Evolutionary conservation across 1,140 invertebrate genomes (phyloP).

Genomic region (Bilobella aurantiaca): DNA sequence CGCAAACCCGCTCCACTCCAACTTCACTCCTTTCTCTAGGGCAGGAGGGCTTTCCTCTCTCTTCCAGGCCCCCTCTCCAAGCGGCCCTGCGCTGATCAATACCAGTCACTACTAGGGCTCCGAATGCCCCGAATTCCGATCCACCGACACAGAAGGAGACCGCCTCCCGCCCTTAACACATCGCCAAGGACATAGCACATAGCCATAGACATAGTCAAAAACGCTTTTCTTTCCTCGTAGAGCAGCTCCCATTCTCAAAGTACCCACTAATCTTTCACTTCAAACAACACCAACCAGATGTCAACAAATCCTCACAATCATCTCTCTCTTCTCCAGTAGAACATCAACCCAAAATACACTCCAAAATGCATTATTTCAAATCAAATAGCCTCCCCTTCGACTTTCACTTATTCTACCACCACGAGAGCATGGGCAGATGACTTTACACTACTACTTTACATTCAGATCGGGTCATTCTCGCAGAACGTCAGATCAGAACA

Average conservation of each 20-base stretch:
- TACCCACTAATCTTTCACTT: too few relatives aligned
- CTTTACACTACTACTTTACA: too few relatives aligned
- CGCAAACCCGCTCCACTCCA: not conserved
- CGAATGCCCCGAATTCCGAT: not conserved
- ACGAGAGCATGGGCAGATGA: too few relatives aligned
- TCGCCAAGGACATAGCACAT: not conserved
- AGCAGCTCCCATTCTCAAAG: not conserved
- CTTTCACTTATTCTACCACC: not conserved
- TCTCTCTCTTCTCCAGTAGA: not conserved
- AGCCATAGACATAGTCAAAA: too few relatives aligned
- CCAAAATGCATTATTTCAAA: not conserved
- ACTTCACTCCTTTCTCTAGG: not conserved
- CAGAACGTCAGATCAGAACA: too few relatives aligned
- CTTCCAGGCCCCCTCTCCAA: constrained; percentile 11
- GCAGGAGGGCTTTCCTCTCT: constrained; percentile 8
- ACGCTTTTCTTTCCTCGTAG: too few relatives aligned
- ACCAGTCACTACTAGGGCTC: constrained; percentile 17
- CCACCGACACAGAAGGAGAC: constrained; percentile 11
- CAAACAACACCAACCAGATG: not conserved
- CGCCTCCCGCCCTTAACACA: not conserved
- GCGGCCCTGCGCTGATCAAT: constrained; percentile 34
- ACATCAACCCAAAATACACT: not conserved
- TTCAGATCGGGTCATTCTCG: too few relatives aligned
- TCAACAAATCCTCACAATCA: not conserved
- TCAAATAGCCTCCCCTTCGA: not conserved